phyloP scores from a whole-genome alignment of 2,797 vertebrate species.

The Taeniopygia guttata region DNA sequence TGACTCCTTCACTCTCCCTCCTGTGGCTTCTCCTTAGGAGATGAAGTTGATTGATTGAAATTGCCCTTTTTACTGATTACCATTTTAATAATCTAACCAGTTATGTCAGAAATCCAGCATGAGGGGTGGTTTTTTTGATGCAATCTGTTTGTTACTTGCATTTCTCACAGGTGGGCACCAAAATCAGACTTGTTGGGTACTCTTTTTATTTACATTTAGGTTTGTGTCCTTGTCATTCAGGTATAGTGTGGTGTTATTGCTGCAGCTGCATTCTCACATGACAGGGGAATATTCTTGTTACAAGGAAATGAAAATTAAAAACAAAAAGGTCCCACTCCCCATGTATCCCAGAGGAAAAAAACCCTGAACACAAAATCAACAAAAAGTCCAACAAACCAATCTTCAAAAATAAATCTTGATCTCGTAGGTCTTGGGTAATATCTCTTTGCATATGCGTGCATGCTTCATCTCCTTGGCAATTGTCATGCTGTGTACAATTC shows the following conservation, averaged over 20 bases:
- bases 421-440: neutral
- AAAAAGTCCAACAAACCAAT: neutral
- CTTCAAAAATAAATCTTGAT: constrained; percentile 11
- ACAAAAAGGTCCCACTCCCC: neutral
- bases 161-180: constrained; percentile 9
- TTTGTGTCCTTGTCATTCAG: neutral
- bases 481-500: neutral
- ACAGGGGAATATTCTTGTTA: neutral
- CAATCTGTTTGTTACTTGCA: constrained; percentile 39
- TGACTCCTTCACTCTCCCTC: constrained; percentile 57
- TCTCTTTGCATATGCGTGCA: neutral
- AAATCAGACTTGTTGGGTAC: neutral
- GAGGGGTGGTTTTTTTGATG: neutral
- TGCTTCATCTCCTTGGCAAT: constrained; percentile 5
- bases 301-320: neutral
- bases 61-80: constrained; percentile 66
- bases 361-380: neutral
- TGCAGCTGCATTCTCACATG: neutral
- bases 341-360: neutral
- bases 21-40: constrained; percentile 62
- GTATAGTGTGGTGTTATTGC: neutral
- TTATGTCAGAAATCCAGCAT: constrained; percentile 44
- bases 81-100: constrained; percentile 64
- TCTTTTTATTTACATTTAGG: neutral
- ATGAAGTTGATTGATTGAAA: constrained; percentile 65